Evolutionary conservation across 2,113 vertebrate genomes (phyloP), one percentile per base, ranked within the genome.

Genomic region (Aegithalos caudatus): DNA sequence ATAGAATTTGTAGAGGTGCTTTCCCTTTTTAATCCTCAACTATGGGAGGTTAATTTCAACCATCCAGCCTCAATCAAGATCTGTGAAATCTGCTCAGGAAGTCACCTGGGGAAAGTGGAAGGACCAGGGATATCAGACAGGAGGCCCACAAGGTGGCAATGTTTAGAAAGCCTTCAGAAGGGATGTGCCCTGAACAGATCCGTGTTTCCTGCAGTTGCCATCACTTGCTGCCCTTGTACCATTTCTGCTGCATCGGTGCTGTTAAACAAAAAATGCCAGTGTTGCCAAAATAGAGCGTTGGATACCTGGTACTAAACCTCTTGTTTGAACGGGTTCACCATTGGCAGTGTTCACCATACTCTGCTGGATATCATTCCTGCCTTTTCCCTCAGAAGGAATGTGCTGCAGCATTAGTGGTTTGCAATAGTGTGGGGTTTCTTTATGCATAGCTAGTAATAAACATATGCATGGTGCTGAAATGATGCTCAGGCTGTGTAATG

Each of bases 101-200:
- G 61, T 89, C 81, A 85, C 60, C 70, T 74, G 74, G 5, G 24
- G 29, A 12, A 61, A 62, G 54, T 5, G n/a, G 67, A 12, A 85
- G 84, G 92, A 92, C 77, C 71, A 67, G 83, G 78, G 92, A 60
- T 38, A 95, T 38, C 95, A 83, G 84, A 24, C 31, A 64, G 72
- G 79, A 96, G 85, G 86, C 90, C 98, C 98, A 98, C 97, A 96
- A 98, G 98, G 96, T 98, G 98, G 98, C 98, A 97, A 97, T 97
- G 92, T 98, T 97, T 95, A 73, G 97, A 98, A 98, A 97, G 97
- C 73, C 92, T 97, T 91, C 7, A 10, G 64, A 83, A 81, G 76
- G 58, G 80, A 88, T 80, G 85, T 7, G 40, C 78, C 67, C 25
- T 62, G 42, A 66, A 29, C 33, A 24, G 65, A 7, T 15, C 64